Evolutionary conservation across 2,797 vertebrate species (phyloP), one percentile per base, ranked within the genome.

Genomic region (Rhodeus uyekii): DNA sequence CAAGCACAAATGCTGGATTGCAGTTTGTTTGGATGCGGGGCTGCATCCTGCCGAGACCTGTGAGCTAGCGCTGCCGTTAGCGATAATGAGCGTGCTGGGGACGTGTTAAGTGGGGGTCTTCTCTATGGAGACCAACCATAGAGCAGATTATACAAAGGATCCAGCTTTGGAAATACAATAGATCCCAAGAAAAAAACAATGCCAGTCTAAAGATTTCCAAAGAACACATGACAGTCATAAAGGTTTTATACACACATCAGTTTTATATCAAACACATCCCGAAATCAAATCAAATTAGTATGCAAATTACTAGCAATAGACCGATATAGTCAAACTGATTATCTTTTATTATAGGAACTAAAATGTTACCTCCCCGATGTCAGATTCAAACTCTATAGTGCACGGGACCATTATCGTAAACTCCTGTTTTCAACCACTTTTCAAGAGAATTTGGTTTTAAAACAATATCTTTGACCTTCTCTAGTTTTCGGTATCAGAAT

Each of bases 1-100:
- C 88, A 90, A 92, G 92, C 93, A 94, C 92, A 93, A 94, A 94
- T 92, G 93, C 91, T 90, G 92, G 90, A 94, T 94, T 93, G 92
- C 90, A 91, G 92, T 84, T 86, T 83, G 81, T 90, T 89, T 89
- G 85, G 87, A 87, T 82, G 91, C 89, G 81, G 89, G 89, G 88
- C 91, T 91, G 90, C 88, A 90, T 92, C 93, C 93, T 92, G 84
- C 85, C 74, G 80, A 87, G 82, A 81, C 68, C 75, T 48, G 46
- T 61, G 75, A 46, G 92, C 92, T 90, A 94, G 87, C 87, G 75
- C 89, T 90, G 90, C 89, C 90, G 87, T 90, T 91, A 89, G 91
- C 90, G 71, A 91, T 95, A 95, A 95, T 93, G 93, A 95, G 92
- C 89, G 82, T 58, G 78, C 58, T 63, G 46, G 53, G 71, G 60